These are phyloP conservation scores for Sinelater perroti DNA, from an alignment of 2,888 invertebrate genomes.

Conservation along the genomic window DNA sequence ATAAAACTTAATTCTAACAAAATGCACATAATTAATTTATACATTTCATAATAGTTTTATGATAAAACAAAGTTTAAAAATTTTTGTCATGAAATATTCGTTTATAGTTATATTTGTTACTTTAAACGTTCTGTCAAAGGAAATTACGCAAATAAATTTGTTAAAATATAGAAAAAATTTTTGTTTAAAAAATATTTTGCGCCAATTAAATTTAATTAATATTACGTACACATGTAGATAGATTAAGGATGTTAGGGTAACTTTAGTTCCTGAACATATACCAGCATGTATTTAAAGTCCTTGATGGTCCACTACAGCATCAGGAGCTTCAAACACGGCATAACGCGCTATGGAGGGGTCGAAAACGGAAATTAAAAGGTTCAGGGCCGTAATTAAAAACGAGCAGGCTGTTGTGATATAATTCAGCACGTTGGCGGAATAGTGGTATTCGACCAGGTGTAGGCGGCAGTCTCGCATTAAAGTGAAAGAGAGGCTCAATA, in stretches of 20 bases:
- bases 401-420: slow-evolving; percentile 75
- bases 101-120: no score
- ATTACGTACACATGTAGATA: not conserved
- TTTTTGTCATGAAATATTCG: no score
- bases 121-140: no score
- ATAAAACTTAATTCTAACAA: no score
- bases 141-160: no score
- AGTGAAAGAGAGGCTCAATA: slow-evolving; percentile 77
- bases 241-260: slow-evolving; percentile 4
- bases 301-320: not conserved
- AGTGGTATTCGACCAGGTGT: slow-evolving; percentile 73
- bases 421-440: slow-evolving; percentile 75
- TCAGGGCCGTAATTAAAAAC: slow-evolving; percentile 77
- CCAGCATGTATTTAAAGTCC: not conserved
- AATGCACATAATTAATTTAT: no score
- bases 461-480: slow-evolving; percentile 80
- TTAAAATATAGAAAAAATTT: no score
- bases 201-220: slow-evolving; percentile 30
- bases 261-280: slow-evolving; percentile 12
- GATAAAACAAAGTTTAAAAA: no score
- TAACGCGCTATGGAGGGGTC: slow-evolving; percentile 74
- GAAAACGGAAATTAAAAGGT: slow-evolving; percentile 80
- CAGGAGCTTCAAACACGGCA: slow-evolving; percentile 49
- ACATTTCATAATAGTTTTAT: no score
- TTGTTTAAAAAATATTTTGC: no score